A percentile compares a stretch with the other conserved stretches of the same genome.
phyloP scores from a whole-genome alignment of 2,888 invertebrate species.

The Toxonevra muliebris region DNA sequence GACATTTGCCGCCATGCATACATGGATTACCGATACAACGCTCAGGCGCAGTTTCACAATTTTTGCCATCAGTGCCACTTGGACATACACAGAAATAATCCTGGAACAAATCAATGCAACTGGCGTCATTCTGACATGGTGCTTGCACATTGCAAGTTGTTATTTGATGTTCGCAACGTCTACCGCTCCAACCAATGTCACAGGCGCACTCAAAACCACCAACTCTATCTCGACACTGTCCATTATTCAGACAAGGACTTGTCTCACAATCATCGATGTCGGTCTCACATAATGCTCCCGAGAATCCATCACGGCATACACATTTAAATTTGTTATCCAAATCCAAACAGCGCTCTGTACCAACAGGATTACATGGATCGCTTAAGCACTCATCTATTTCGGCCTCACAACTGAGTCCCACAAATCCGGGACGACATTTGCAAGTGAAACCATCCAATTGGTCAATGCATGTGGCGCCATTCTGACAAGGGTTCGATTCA shows the following conservation, averaged over 20 bases:
- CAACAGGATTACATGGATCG: conserved; percentile 89
- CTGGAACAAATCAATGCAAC: conserved; percentile 90
- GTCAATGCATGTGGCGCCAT: conserved; percentile 88
- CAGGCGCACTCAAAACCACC: conserved; percentile 86
- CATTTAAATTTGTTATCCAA: conserved; percentile 88
- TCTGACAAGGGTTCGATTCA: conserved; percentile 87
- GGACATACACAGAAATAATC: conserved; percentile 74
- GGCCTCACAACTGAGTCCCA: conserved; percentile 92
- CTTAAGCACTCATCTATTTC: conserved; percentile 91
- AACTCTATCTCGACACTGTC: conserved; percentile 85
- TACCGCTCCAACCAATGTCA: conserved; percentile 86
- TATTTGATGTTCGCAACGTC: conserved; percentile 85
- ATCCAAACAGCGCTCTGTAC: conserved; percentile 90
- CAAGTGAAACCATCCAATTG: conserved; percentile 90
- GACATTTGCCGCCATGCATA: conserved; percentile 95
- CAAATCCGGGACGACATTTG: conserved; percentile 91
- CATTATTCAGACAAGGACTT: conserved; percentile 88
- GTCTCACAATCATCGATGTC: conserved; percentile 89
- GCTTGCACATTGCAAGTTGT: conserved; percentile 81
- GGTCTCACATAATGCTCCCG: conserved; percentile 83
- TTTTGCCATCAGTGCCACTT: conserved; percentile 95
- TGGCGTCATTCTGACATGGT: conserved; percentile 93
- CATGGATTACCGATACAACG: conserved; percentile 77
- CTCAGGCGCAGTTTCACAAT: conserved; percentile 96
- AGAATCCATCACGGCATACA: conserved; percentile 88